Evolutionary conservation across 2,113 vertebrate genomes (phyloP), one percentile per base, ranked within the genome.

Genomic region (Crocuta crocuta): DNA sequence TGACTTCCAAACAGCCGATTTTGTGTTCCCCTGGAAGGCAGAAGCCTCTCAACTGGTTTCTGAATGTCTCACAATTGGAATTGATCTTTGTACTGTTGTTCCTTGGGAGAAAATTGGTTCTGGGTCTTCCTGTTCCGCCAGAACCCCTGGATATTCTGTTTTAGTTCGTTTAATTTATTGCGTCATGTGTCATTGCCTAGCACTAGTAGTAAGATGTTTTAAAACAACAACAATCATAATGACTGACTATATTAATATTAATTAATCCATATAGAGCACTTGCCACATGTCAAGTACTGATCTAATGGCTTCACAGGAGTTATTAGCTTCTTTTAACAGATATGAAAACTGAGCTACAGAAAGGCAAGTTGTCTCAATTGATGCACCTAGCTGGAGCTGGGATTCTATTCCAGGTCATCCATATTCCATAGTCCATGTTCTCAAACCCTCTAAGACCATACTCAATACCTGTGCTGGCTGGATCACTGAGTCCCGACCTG

Each of bases 161-260:
- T 89, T 68, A 43, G 50, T 35, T 21, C 21, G 2, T 94, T 23
- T 83, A 5, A 31, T 82, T 71, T 90, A 78, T 63, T 89, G 7
- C 10, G 48, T 86, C 10, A 68, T n/a, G 31, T 23, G 71, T 92
- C 45, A 82, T 55, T 95, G 65, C 66, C 24, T 86, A 78, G 4
- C 33, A 94, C 17, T 78, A 9, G 8, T 89, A 95, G 74, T 84
- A 74, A 93, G 68, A 82, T 78, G 84, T 88, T 88, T 94, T 84
- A 58, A 88, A 91, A 71, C 15, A 82, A 15, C 17, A 83, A 16
- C 17, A 83, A 43, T 96, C 5, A 97, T 78, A 85, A 89, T 71
- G 35, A 70, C 55, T 92, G 23, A 79, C 17, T 89, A 48, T 53
- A 81, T 17, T 83, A 79, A 79, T 88, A 88, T 48, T 71, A 26